Conservation (phyloP, 2,888 invertebrate genomes). For the Chydorus sphaericus region DNA sequence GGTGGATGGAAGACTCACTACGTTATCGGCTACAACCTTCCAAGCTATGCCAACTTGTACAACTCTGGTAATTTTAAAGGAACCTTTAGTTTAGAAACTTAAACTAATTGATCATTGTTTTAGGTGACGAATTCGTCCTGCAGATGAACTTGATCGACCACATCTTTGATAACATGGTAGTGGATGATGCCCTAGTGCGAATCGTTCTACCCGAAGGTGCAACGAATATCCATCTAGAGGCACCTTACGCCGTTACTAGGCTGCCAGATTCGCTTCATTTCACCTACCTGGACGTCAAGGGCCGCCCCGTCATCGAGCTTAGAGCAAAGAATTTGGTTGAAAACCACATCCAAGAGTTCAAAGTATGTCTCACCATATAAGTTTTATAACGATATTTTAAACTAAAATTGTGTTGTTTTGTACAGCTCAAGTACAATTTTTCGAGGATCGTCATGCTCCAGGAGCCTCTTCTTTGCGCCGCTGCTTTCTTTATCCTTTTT, state of each 20-base stretch:
- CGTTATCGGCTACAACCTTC: constrained; percentile 90
- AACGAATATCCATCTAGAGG: constrained; percentile 57
- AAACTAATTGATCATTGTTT: constrained; percentile 7
- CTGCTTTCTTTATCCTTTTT: constrained; percentile 79
- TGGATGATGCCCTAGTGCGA: constrained; percentile 73
- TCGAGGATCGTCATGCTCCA: constrained; percentile 71
- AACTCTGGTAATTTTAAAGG: constrained; percentile 39
- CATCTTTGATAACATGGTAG: constrained; percentile 88
- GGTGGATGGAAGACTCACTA: constrained; percentile 99
- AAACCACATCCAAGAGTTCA: constrained; percentile 90
- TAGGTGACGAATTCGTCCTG: constrained; percentile 53
- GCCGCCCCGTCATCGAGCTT: constrained; percentile 74
- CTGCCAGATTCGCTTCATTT: constrained; percentile 60
- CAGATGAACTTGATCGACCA: constrained; percentile 94
- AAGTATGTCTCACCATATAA: constrained; percentile 30
- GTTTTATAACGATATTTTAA: not conserved
- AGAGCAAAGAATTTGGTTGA: constrained; percentile 77
- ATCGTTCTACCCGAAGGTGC: constrained; percentile 90
- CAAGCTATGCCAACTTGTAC: constrained; percentile 88
- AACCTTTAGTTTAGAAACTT: not conserved
- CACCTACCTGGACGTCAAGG: constrained; percentile 90
- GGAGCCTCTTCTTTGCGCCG: constrained; percentile 79
- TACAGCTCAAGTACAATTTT: constrained; percentile 65
- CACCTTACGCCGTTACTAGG: constrained; percentile 67
- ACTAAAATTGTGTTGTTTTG: not conserved